Conservation (phyloP, 2,113 vertebrate genomes). For the Chionodraco myersi region DNA sequence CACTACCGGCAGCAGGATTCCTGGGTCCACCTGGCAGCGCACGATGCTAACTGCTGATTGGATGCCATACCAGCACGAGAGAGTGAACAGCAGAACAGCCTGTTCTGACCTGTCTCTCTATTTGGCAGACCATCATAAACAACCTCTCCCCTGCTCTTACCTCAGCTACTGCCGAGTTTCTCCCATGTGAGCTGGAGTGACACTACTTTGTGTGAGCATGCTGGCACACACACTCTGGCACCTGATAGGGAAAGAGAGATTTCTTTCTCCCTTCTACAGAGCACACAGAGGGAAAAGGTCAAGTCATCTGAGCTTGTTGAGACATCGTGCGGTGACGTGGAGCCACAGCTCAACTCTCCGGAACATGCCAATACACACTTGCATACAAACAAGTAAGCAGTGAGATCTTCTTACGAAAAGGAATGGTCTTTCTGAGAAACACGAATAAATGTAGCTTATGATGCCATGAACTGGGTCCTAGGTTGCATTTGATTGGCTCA, state of each 20-base stretch:
- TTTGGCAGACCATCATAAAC: constrained; percentile 64
- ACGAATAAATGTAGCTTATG: constrained; percentile 34
- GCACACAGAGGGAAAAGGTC: constrained; percentile 25
- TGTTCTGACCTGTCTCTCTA: constrained; percentile 66
- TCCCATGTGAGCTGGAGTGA: constrained; percentile 36
- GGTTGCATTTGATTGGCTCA: constrained; percentile 6
- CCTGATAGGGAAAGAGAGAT: constrained; percentile 23
- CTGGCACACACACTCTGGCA: not conserved
- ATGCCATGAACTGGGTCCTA: not conserved
- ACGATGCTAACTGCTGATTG: constrained; percentile 49
- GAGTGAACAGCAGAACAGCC: constrained; percentile 63
- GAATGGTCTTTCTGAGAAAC: constrained; percentile 33
- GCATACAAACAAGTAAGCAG: constrained; percentile 29
- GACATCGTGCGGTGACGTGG: constrained; percentile 5
- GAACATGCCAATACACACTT: not conserved
- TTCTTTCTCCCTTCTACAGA: constrained; percentile 23
- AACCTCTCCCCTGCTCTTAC: constrained; percentile 40
- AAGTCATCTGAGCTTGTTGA: constrained; percentile 16
- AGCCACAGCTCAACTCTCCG: constrained; percentile 9
- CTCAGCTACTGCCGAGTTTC: constrained; percentile 5
- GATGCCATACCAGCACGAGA: constrained; percentile 43
- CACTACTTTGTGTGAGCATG: not conserved
- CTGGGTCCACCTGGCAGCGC: constrained; percentile 59
- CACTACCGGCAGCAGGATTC: constrained; percentile 49
- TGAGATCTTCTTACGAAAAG: constrained; percentile 29